Evolutionary conservation across 2,797 vertebrate genomes (phyloP).

Genomic region (Malurus leucopterus): DNA sequence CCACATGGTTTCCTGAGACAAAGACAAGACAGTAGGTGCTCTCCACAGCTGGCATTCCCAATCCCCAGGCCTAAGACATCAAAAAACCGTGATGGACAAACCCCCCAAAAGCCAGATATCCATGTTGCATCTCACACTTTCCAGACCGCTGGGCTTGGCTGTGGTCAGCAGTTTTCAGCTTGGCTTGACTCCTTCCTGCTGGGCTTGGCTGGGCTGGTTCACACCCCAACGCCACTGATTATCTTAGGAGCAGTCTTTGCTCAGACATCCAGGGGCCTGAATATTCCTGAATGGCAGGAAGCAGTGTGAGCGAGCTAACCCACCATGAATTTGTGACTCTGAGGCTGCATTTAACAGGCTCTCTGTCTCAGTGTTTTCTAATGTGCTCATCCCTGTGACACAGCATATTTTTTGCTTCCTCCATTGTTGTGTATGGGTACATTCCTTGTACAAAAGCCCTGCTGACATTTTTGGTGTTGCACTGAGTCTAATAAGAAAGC

Average conservation of each 20-base stretch:
- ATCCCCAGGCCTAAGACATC: background rate
- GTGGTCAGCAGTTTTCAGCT: rapidly evolving
- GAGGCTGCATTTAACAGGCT: background rate
- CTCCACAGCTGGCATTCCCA: background rate
- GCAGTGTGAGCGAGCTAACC: background rate
- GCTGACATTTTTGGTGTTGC: background rate
- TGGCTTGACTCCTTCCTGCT: background rate
- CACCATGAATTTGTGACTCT: background rate
- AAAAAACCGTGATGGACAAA: background rate
- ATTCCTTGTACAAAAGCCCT: background rate
- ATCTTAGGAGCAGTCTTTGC: background rate
- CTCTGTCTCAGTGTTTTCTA: background rate
- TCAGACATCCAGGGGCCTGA: background rate
- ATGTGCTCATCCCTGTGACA: background rate
- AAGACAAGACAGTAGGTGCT: background rate
- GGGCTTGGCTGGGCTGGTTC: background rate
- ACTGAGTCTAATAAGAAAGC: background rate
- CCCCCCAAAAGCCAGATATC: background rate
- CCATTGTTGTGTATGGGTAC: background rate
- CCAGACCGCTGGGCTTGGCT: rapidly evolving
- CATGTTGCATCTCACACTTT: background rate
- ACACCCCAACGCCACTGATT: background rate
- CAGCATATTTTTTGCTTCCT: background rate
- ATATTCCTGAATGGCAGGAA: background rate
- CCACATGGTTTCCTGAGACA: background rate